Conservation (phyloP, 2,113 vertebrate genomes). For the Callipepla californica region DNA sequence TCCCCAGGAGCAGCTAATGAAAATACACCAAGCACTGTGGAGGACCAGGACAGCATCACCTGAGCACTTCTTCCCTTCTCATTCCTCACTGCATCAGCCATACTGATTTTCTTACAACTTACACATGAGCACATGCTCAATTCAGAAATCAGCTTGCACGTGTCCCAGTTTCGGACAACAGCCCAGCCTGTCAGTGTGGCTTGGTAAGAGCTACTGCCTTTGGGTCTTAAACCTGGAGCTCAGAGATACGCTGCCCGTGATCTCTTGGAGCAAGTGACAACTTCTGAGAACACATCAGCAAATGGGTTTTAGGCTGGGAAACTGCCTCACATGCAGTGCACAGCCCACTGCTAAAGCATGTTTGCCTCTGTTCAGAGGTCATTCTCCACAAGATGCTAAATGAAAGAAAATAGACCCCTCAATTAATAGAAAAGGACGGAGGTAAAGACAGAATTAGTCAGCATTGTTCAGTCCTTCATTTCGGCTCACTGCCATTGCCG, state of each 20-base stretch:
- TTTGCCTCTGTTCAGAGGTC: neutral
- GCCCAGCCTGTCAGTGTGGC: neutral
- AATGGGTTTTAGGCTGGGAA: neutral
- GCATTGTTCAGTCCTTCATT: neutral
- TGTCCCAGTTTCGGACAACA: neutral
- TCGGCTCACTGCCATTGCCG: neutral
- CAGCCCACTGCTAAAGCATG: neutral
- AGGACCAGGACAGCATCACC: neutral
- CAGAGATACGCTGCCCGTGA: neutral
- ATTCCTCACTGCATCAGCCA: neutral
- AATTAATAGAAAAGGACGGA: neutral
- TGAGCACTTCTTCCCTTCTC: neutral
- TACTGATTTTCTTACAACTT: neutral
- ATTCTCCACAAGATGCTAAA: neutral
- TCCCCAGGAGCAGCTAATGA: neutral
- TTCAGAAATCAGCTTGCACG: neutral
- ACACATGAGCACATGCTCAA: neutral
- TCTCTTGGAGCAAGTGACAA: neutral
- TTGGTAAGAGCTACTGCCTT: neutral
- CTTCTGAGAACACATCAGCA: neutral
- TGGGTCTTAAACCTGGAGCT: neutral
- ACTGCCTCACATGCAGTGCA: neutral
- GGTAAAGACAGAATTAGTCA: neutral
- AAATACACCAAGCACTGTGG: neutral
- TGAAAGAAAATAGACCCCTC: neutral